Evolutionary conservation across 2,888 invertebrate species (phyloP).

Genomic region (Dicroscelio sp.): DNA sequence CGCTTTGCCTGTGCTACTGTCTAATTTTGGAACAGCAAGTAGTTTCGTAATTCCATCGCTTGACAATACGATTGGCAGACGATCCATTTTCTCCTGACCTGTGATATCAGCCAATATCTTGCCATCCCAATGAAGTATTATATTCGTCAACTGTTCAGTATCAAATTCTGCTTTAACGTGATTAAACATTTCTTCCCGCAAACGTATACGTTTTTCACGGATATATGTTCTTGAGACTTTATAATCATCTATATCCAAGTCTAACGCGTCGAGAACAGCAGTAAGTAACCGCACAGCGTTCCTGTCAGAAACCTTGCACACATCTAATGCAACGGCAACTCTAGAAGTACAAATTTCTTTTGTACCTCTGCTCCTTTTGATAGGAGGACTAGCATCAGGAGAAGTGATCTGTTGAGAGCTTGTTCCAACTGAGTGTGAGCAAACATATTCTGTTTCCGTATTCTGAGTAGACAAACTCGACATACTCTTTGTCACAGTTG

Average conservation of each 20-base stretch:
- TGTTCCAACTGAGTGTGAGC: neutral
- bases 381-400: neutral
- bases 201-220: conserved; percentile 7
- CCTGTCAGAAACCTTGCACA: neutral
- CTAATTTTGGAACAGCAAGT: conserved; percentile 48
- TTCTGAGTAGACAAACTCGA: conserved; percentile 25
- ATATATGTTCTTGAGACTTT: conserved; percentile 36
- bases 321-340: conserved; percentile 21
- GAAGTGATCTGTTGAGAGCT: conserved; percentile 20
- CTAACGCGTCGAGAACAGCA: conserved; percentile 18
- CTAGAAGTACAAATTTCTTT: conserved; percentile 24
- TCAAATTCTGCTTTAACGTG: conserved; percentile 29
- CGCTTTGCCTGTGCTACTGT: conserved; percentile 33
- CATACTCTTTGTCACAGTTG: conserved; percentile 3
- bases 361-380: conserved; percentile 24
- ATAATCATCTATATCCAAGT: conserved; percentile 29
- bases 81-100: conserved; percentile 26
- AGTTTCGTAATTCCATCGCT: conserved; percentile 42
- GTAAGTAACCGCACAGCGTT: conserved; percentile 27
- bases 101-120: conserved; percentile 27
- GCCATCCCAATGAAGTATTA: conserved; percentile 27
- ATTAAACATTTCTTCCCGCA: conserved; percentile 33
- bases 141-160: neutral
- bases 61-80: conserved; percentile 33
- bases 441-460: conserved; percentile 16